Base-by-base conservation (phyloP, 2,113 vertebrate species). In the Haemorhous mexicanus region DNA sequence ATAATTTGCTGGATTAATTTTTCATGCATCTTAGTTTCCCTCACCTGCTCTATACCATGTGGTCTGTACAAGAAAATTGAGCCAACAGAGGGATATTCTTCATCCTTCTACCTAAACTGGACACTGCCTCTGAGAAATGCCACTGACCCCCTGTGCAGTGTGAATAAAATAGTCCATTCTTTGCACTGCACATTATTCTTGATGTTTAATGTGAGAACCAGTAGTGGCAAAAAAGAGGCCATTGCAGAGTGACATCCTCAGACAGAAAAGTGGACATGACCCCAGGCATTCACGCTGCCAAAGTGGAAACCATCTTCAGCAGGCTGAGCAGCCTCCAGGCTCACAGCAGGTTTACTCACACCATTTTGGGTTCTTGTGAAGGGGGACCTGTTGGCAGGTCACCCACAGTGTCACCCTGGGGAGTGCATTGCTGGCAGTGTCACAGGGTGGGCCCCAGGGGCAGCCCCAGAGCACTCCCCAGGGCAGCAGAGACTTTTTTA, bases 381-480 rank as follows among this genome's bases (percentile, higher is more conserved):
- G 72, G 33, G 22, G 6, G 3, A 27, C 2, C 0, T 2, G 0
- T 8, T 8, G 11, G 13, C 58, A 83, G 52, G 16, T 49, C 58
- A 62, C 32, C 7, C 37, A 18, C 59, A 39, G n/a, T 11, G 22
- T 74, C 76, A 91, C 13, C 37, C 72, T 26, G 62, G 2, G 3
- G 8, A 53, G 70, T 5, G 2, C 28, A 7, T 8, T 8, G 1
- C 70, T 61, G 53, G 30, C 30, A 64, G 3, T 13, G 6, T 15
- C 47, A 50, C 21, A 19, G 32, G 3, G 12, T 27, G 22, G 7
- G 28, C 28, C 22, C 39, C 4, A 4, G 13, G 21, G 19, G 2
- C 53, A 41, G 55, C 22, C 46, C 23, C 72, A 52, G 41, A 58
- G 33, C 35, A 8, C 27, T 55, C 8, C 21, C 28, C 20, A 33